These are phyloP conservation scores for Anseranas semipalmata DNA, from an alignment of 2,113 vertebrate species.

Conservation along the genomic window DNA sequence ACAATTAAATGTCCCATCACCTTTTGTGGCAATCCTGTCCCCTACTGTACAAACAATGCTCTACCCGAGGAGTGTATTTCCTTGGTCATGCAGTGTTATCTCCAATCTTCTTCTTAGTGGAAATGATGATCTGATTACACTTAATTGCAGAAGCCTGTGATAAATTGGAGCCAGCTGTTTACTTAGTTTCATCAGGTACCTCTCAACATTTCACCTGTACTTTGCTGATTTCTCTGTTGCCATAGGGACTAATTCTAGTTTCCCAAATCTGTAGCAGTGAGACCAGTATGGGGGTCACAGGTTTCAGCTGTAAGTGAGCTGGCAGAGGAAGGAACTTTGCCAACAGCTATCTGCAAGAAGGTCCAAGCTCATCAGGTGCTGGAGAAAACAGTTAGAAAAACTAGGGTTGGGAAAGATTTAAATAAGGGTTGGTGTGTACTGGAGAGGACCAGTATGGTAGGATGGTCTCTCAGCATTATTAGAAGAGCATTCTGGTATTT, in stretches of 20 bases:
- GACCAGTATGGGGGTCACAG: background rate
- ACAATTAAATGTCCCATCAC: background rate
- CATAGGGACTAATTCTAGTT: conserved; percentile 24
- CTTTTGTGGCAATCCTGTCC: background rate
- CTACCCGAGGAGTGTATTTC: background rate
- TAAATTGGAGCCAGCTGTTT: background rate
- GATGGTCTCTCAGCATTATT: background rate
- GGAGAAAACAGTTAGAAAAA: background rate
- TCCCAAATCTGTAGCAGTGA: background rate
- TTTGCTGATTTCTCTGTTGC: conserved; percentile 28
- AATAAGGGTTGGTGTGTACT: background rate
- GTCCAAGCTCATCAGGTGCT: background rate
- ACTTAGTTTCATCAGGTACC: background rate
- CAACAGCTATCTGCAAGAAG: background rate
- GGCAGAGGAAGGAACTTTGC: background rate
- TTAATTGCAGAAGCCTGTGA: background rate
- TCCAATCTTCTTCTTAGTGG: background rate
- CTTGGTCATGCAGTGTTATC: background rate
- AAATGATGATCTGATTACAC: background rate
- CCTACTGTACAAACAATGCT: background rate
- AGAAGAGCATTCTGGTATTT: background rate
- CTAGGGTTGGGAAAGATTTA: background rate
- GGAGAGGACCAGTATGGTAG: background rate
- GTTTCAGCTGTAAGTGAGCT: background rate
- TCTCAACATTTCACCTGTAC: conserved; percentile 1